Evolutionary conservation across 2,797 vertebrate species (phyloP), one percentile per base, ranked within the genome.

Genomic region (Neosalanx taihuensis): DNA sequence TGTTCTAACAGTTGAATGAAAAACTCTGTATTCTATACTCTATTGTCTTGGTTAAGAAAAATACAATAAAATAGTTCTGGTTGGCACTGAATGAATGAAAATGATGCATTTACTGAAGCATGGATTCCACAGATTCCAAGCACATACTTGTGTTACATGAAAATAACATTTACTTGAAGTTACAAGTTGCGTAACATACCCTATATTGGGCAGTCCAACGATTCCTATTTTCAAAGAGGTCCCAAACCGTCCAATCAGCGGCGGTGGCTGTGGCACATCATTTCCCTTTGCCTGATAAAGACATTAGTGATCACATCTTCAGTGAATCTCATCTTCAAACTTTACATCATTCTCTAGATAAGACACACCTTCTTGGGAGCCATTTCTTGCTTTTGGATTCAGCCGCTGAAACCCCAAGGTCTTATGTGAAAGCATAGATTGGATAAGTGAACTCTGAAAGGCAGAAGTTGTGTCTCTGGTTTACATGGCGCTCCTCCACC

Each of bases 191-290:
- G 18, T n/a, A 23, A 94, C 95, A 70, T 93, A 98, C 97, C 97
- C 97, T 64, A 99, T 95, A 87, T 99, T 99, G 15, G 98, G 98
- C 84, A 99, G 91, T 85, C 98, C 98, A 71, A 99, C 98, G 77
- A 99, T 98, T 80, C 97, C 98, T 84, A 98, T 96, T 91, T 98
- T 99, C 86, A 99, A 88, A 12, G 97, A 96, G 59, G 97, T 98
- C 79, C 98, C 97, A 83, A 99, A 99, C 73, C 97, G 91, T 83
- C 97, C 98, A 86, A 99, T 98, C 79, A 99, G 90, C 29, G 95
- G 93, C 41, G 92, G 85, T 10, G 89, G 86, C 69, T 98, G 98
- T 51, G 95, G 92, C 75, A 93, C 96, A 84, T 97, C 95, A 74
- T 91, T 91, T 92, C 76, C 88, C 87, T 99, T 99, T 89, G 23